A percentile compares a stretch with the other conserved stretches of the same genome.
Evolutionary conservation across 2,888 invertebrate genomes (phyloP).

Genomic region (Drosophila tripunctata): DNA sequence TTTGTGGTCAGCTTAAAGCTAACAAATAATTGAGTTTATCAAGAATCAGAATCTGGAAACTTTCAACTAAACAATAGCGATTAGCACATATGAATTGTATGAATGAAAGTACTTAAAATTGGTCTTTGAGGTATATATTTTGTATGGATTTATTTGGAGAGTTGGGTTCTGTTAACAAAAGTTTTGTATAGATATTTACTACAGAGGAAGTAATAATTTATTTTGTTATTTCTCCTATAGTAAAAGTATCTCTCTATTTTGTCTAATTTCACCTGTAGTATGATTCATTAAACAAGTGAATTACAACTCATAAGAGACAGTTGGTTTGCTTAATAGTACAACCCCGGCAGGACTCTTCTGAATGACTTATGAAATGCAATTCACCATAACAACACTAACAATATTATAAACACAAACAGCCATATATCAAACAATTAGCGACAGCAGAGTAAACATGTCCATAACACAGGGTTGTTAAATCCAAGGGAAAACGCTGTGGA

Average conservation of each 20-base stretch:
- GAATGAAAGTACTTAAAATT: background rate
- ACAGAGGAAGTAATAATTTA: no score
- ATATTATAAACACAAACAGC: conserved; percentile 28
- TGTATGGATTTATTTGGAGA: no score
- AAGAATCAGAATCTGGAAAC: background rate
- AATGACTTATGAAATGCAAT: conserved; percentile 51
- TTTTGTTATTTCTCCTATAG: no score
- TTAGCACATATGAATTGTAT: no score
- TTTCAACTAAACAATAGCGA: background rate
- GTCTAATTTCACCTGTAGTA: conserved; percentile 36
- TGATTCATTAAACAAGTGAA: conserved; percentile 42
- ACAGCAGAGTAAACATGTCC: conserved; percentile 64
- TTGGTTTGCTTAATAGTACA: conserved; percentile 8
- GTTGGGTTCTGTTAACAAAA: no score
- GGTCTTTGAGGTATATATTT: no score
- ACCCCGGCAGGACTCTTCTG: conserved; percentile 37
- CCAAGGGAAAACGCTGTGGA: conserved; percentile 2
- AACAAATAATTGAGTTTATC: background rate
- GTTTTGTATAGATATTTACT: no score
- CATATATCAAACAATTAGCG: conserved; percentile 75
- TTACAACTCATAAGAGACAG: conserved; percentile 13
- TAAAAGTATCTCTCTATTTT: no score
- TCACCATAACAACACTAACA: conserved; percentile 69
- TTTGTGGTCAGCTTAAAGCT: conserved; percentile 1
- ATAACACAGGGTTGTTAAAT: conserved; percentile 14